phyloP scores from a whole-genome alignment of 2,797 vertebrate genomes.

The Chaetodon trifasciatus region DNA sequence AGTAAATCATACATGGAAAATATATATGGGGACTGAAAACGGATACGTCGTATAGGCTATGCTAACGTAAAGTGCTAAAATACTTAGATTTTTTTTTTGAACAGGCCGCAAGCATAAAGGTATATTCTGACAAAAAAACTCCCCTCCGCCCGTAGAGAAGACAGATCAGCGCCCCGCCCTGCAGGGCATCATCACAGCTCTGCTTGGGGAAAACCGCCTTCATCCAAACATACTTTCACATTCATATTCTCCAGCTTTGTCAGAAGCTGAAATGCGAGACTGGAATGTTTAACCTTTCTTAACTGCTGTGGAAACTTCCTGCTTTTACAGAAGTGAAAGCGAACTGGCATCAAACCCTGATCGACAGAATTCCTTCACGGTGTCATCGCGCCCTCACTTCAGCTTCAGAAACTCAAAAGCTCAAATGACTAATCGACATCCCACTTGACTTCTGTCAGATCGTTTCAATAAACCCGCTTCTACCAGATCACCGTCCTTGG shows the following conservation, averaged over 20 bases:
- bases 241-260: slow-evolving; percentile 45
- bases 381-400: neutral
- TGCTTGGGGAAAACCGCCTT: slow-evolving; percentile 12
- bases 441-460: slow-evolving; percentile 10
- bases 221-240: slow-evolving; percentile 45
- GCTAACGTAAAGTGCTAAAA: slow-evolving; percentile 82
- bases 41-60: slow-evolving; percentile 61
- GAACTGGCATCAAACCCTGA: slow-evolving; percentile 37
- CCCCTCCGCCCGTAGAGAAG: slow-evolving; percentile 32
- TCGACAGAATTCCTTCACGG: slow-evolving; percentile 15
- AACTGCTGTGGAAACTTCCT: slow-evolving; percentile 24
- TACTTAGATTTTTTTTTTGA: slow-evolving; percentile 56
- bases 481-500: slow-evolving; percentile 34
- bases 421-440: neutral
- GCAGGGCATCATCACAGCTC: slow-evolving; percentile 68
- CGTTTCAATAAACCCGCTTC: slow-evolving; percentile 17
- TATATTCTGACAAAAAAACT: slow-evolving; percentile 49
- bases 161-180: slow-evolving; percentile 69
- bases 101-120: slow-evolving; percentile 80
- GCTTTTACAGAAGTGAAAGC: slow-evolving; percentile 38
- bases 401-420: neutral
- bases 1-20: slow-evolving; percentile 72
- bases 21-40: slow-evolving; percentile 65
- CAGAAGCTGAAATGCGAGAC: slow-evolving; percentile 39
- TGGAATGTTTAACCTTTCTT: slow-evolving; percentile 73